These are phyloP conservation scores for Pentamera pediparva DNA, from an alignment of 53 echinoderm and acorn worm species.

Conservation along the genomic window DNA sequence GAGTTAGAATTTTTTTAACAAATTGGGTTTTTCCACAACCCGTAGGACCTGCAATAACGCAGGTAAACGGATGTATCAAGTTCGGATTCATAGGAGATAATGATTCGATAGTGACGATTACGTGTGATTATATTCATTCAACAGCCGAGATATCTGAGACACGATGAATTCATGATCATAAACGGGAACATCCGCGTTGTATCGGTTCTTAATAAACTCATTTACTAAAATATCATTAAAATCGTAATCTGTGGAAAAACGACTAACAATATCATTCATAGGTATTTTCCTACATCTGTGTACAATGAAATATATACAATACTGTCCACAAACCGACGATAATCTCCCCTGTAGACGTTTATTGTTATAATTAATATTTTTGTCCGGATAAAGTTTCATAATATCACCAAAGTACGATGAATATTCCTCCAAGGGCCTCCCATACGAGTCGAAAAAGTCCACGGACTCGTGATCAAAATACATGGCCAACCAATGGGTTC, in stretches of 20 bases:
- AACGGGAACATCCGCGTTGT: slow-evolving; percentile 33
- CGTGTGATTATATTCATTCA: no score
- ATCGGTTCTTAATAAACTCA: slow-evolving; percentile 31
- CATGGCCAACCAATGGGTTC: slow-evolving; percentile 45
- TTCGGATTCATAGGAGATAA: slow-evolving; percentile 19
- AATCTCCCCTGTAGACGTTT: slow-evolving; percentile 39
- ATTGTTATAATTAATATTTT: slow-evolving; percentile 29
- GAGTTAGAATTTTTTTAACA: slow-evolving; percentile 38
- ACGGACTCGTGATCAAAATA: slow-evolving; percentile 22
- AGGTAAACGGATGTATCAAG: slow-evolving; percentile 19
- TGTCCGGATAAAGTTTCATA: slow-evolving; percentile 17
- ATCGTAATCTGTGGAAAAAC: slow-evolving; percentile 30
- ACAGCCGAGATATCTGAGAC: slow-evolving; percentile 24
- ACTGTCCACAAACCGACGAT: slow-evolving; percentile 65
- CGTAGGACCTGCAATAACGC: slow-evolving; percentile 47
- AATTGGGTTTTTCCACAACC: slow-evolving; percentile 69
- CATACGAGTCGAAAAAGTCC: slow-evolving; percentile 59
- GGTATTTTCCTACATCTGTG: slow-evolving; percentile 42
- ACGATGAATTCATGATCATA: slow-evolving; percentile 24
- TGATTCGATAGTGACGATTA: no score
- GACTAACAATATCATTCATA: slow-evolving; percentile 26
- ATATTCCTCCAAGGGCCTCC: slow-evolving; percentile 35
- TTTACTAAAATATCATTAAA: slow-evolving; percentile 48
- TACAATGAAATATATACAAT: slow-evolving; percentile 54
- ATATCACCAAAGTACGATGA: slow-evolving; percentile 28